Conservation (phyloP, 2,888 invertebrate genomes). For the Ectemnius continuus region DNA sequence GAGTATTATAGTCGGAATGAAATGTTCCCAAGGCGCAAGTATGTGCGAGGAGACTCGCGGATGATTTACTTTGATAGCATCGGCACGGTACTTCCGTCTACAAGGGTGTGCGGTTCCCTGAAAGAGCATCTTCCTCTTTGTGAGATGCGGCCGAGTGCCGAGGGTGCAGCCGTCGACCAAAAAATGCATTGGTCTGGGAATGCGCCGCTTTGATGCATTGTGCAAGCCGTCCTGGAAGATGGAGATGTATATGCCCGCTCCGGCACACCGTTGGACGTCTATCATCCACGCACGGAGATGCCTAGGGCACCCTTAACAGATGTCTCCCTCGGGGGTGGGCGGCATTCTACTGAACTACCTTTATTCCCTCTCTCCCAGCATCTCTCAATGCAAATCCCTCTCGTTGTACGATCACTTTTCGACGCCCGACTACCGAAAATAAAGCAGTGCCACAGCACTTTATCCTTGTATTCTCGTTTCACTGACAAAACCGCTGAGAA, state of each 20-base stretch:
- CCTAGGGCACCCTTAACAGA: slow-evolving; percentile 38
- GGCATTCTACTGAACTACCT: slow-evolving; percentile 26
- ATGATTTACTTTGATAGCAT: slow-evolving; percentile 41
- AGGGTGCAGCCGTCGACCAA: slow-evolving; percentile 20
- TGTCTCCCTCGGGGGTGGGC: slow-evolving; percentile 29
- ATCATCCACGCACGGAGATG: slow-evolving; percentile 28
- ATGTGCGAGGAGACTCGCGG: neutral
- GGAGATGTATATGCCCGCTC: slow-evolving; percentile 20
- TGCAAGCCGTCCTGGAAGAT: slow-evolving; percentile 27
- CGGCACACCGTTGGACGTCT: slow-evolving; percentile 23
- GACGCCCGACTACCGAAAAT: neutral
- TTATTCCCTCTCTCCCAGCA: slow-evolving; percentile 21
- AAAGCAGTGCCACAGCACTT: too few relatives aligned
- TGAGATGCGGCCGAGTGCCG: neutral
- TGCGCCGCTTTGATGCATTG: slow-evolving; percentile 43
- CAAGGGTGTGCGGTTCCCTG: neutral
- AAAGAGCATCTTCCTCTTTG: slow-evolving; percentile 8
- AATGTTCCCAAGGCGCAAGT: slow-evolving; percentile 7
- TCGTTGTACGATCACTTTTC: slow-evolving; percentile 19
- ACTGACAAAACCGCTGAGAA: too few relatives aligned
- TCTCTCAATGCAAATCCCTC: slow-evolving; percentile 35
- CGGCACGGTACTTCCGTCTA: neutral
- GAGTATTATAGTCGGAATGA: too few relatives aligned
- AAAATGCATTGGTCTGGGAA: slow-evolving; percentile 35
- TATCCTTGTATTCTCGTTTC: too few relatives aligned